phyloP scores from a whole-genome alignment of 2,888 invertebrate genomes.

The Stratiomys singularior region DNA sequence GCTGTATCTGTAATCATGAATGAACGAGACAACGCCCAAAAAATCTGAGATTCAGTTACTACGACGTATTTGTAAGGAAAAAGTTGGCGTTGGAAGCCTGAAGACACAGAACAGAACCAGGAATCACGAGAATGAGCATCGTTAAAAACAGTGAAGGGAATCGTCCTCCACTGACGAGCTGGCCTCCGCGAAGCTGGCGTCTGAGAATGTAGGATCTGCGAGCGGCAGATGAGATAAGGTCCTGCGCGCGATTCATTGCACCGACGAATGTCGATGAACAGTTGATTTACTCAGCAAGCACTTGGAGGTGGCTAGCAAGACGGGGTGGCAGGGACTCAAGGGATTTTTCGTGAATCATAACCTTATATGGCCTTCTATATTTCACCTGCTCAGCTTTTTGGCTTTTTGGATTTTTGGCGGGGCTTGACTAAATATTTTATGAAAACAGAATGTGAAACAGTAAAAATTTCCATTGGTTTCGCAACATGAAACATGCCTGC shows the following conservation, averaged over 20 bases:
- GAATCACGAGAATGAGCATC: not conserved
- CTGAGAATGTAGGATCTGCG: not conserved
- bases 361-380: too few species aligned
- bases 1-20: not conserved
- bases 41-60: not conserved
- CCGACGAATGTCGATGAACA: not conserved
- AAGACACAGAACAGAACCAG: not conserved
- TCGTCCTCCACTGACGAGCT: not conserved
- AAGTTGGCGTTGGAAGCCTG: not conserved
- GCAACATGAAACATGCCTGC: too few species aligned
- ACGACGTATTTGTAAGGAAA: not conserved
- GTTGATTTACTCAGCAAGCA: constrained; percentile 6
- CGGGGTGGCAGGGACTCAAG: too few species aligned
- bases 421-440: too few species aligned
- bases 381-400: too few species aligned
- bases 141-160: not conserved
- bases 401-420: too few species aligned
- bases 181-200: too few species aligned
- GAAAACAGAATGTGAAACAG: too few species aligned
- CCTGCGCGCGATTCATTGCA: not conserved
- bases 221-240: not conserved
- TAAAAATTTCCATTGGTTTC: too few species aligned
- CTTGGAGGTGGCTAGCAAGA: too few species aligned
- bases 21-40: constrained; percentile 20
- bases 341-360: too few species aligned